These are phyloP conservation scores for Diuraphis noxia DNA, from an alignment of 1,140 invertebrate genomes.

Conservation along the genomic window DNA sequence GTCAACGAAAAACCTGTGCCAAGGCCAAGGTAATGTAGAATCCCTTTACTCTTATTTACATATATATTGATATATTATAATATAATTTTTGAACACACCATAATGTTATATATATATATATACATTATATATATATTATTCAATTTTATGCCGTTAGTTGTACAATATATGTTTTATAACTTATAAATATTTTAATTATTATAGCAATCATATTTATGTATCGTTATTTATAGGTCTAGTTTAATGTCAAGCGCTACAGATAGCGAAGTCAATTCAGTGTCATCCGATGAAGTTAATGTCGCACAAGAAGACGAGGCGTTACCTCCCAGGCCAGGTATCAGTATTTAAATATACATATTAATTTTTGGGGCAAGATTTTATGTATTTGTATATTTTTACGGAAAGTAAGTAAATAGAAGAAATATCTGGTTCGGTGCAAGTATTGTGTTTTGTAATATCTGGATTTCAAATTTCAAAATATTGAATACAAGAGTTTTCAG, in stretches of 20 bases:
- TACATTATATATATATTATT: neutral
- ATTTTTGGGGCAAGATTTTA: neutral
- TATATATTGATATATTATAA: neutral
- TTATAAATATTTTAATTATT: neutral
- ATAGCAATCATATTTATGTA: too few species aligned
- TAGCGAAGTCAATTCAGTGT: neutral
- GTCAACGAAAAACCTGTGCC: slow-evolving; percentile 51
- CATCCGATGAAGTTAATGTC: neutral
- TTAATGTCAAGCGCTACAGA: neutral
- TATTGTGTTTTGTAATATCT: neutral
- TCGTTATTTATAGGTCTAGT: neutral
- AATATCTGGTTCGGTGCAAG: neutral
- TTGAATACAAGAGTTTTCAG: neutral
- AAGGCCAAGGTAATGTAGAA: slow-evolving; percentile 53
- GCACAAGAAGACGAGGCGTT: neutral
- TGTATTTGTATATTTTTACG: neutral
- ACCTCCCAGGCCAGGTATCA: slow-evolving; percentile 21
- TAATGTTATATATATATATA: too few species aligned
- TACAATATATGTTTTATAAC: too few species aligned
- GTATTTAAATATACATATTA: neutral
- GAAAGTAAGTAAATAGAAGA: neutral
- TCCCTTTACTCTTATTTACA: neutral
- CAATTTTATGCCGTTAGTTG: neutral
- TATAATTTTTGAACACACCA: neutral
- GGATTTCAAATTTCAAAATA: neutral